A percentile compares a stretch with the other conserved stretches of the same genome.
phyloP scores from a whole-genome alignment of 2,113 vertebrate genomes.

The Xiphias gladius region DNA sequence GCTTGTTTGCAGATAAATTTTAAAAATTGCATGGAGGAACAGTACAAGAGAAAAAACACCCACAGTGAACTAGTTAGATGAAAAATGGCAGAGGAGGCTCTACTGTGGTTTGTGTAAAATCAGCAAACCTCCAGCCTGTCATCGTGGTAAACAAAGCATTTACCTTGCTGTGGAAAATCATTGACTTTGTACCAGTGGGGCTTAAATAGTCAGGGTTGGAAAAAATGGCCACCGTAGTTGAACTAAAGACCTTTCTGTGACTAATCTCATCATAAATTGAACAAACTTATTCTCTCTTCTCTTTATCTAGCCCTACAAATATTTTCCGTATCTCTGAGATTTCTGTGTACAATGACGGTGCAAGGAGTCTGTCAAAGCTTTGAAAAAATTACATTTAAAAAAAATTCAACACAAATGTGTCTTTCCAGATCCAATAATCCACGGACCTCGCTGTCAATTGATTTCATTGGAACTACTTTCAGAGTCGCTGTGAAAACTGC shows the following conservation, averaged over 20 bases:
- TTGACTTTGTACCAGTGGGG: not conserved
- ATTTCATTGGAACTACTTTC: slow-evolving; percentile 33
- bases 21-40: not conserved
- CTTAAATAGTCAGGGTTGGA: not conserved
- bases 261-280: not conserved
- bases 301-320: not conserved
- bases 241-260: not conserved
- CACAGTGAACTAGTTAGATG: not conserved
- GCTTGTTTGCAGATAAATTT: not conserved
- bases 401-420: slow-evolving; percentile 21
- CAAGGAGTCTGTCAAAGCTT: not conserved
- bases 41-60: not conserved
- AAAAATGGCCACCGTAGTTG: not conserved
- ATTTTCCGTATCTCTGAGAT: not conserved
- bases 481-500: slow-evolving; percentile 31
- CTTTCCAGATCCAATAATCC: slow-evolving; percentile 33
- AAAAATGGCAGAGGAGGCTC: not conserved
- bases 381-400: slow-evolving; percentile 32
- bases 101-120: too few species aligned
- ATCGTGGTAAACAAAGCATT: too few species aligned
- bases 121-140: too few species aligned
- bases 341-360: not conserved
- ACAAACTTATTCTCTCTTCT: not conserved
- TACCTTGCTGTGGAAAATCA: too few species aligned
- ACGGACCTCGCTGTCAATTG: slow-evolving; percentile 19